Percentiles rank a stretch among this genome's conserved stretches.
phyloP scores from a whole-genome alignment of 2,113 vertebrate genomes.

The Chunga burmeisteri region DNA sequence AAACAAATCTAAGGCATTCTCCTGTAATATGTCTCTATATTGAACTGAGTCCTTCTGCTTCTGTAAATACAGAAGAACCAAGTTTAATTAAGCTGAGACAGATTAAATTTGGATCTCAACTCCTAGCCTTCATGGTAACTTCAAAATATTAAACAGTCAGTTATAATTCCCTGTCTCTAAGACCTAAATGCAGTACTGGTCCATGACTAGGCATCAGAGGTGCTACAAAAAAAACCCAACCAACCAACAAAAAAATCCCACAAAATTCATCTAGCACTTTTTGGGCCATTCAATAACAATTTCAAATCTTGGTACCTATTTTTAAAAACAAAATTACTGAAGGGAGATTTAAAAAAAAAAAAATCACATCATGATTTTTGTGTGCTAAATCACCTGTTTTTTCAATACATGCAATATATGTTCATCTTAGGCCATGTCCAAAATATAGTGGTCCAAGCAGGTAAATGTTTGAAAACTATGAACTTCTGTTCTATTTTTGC shows the following conservation, averaged over 20 bases:
- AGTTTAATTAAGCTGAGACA: not conserved
- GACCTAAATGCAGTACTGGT: not conserved
- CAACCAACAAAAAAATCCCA: rapidly evolving
- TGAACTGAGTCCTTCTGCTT: not conserved
- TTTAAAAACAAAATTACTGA: not conserved
- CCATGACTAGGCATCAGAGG: not conserved
- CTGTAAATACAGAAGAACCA: not conserved
- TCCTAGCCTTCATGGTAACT: not conserved
- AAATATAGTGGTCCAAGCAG: not conserved
- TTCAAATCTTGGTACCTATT: not conserved
- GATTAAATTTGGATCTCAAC: not conserved
- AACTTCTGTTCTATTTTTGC: not conserved
- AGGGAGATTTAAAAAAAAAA: not conserved
- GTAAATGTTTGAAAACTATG: not conserved
- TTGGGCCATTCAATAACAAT: not conserved
- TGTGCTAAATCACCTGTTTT: not conserved
- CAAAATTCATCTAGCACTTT: not conserved
- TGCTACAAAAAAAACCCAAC: not conserved
- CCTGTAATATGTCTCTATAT: not conserved
- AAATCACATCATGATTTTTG: not conserved
- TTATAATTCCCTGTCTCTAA: not conserved
- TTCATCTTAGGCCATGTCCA: not conserved
- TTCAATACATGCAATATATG: not conserved
- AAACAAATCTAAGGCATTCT: not conserved
- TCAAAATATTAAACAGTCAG: not conserved